Evolutionary conservation across 1,140 invertebrate genomes (phyloP), one percentile per base, ranked within the genome.

Genomic region (Eubasilissa regina): DNA sequence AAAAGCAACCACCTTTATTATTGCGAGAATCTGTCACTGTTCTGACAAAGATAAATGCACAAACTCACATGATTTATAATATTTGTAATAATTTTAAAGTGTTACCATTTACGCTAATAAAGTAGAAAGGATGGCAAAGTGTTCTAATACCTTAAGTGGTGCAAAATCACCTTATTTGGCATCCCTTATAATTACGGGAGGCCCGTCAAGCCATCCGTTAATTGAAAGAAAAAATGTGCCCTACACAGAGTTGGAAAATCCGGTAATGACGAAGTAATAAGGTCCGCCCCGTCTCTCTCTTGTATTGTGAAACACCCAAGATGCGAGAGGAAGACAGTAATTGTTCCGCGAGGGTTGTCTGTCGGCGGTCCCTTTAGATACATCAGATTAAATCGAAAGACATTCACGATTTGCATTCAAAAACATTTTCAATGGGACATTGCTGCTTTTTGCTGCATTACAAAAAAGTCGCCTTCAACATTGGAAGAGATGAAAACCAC

Each of bases 381-480:
- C 78, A 80, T 83, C 80, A 83, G 81, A 83, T 83, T 83, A 83
- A 83, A 83, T 83, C 76, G 77, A 81, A 81, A 81, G 80, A 81
- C 81, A 83, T 79, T 83, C 81, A 81, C 80, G 81, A 83, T 83
- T 83, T 83, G 81, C 81, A 83, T 83, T 81, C 79, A 83, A 81
- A 83, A 83, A 83, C 80, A 83, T 83, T 83, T 80, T 83, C 81
- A 83, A 83, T 83, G 77, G 79, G 68, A 21, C 75, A 74, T 80
- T 80, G 53, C 75, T 78, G 75, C 64, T 81, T 82, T 81, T 78
- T 79, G 64, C 45, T 47, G 64, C 78, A 80, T 82, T 80, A 81
- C 80, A 81, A 82, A 82, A 75, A 45, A 66, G 58, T 55, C 19
- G 66, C 78, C 47, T 70, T 58, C 21, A 15, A 15, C n/a, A 17